These are phyloP conservation scores for Arrhopalites spinosus DNA, from an alignment of 2,888 invertebrate species.

Conservation along the genomic window DNA sequence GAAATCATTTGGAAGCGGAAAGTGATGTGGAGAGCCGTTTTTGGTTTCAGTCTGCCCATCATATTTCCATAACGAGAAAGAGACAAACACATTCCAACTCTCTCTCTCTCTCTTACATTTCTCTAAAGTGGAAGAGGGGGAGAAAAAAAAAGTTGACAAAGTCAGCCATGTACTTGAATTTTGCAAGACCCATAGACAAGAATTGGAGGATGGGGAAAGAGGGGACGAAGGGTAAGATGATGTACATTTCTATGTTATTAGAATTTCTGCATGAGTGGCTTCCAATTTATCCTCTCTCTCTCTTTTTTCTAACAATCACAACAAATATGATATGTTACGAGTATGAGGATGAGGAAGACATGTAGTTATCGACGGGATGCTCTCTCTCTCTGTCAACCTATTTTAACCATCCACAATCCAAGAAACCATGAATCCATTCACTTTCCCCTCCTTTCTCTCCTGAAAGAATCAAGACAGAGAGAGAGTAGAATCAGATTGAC, in stretches of 20 bases:
- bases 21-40: not conserved
- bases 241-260: slow-evolving; percentile 44
- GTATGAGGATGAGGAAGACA: slow-evolving; percentile 6
- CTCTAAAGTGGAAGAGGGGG: not conserved
- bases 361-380: slow-evolving; percentile 24
- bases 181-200: no score
- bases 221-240: not conserved
- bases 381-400: not conserved
- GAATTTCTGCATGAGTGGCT: slow-evolving; percentile 49
- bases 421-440: not conserved
- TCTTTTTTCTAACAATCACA: slow-evolving; percentile 27
- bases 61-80: slow-evolving; percentile 31
- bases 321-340: slow-evolving; percentile 28
- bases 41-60: not conserved
- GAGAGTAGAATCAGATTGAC: not conserved
- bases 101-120: no score
- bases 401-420: not conserved
- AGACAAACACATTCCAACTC: slow-evolving; percentile 3
- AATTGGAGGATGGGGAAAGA: not conserved
- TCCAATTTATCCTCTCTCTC: slow-evolving; percentile 49
- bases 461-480: not conserved
- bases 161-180: not conserved
- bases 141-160: slow-evolving; percentile 19
- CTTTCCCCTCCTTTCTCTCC: not conserved
- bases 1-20: slow-evolving; percentile 6